These are phyloP conservation scores for Myocastor coypus DNA, from an alignment of 2,113 vertebrate species.

Conservation along the genomic window DNA sequence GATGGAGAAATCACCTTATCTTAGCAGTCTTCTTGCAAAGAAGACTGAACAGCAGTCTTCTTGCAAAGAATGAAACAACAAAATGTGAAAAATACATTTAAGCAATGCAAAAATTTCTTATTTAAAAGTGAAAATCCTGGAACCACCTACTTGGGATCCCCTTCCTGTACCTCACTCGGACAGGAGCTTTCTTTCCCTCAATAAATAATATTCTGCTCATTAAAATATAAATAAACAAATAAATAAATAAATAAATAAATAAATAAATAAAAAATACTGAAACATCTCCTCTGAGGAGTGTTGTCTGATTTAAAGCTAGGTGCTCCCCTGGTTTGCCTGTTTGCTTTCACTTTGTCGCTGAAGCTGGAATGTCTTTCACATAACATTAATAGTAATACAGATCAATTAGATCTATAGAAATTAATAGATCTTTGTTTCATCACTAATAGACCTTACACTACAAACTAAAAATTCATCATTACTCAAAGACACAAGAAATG, in stretches of 20 bases:
- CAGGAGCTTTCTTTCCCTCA: no score
- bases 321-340: neutral
- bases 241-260: neutral
- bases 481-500: neutral
- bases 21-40: neutral
- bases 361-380: neutral
- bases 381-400: neutral
- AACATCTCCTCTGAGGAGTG: neutral
- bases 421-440: neutral
- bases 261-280: neutral
- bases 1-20: neutral
- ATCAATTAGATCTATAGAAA: neutral
- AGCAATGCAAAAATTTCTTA: neutral
- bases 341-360: neutral
- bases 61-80: neutral
- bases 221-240: no score
- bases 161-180: no score
- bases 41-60: neutral
- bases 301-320: neutral
- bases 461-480: neutral
- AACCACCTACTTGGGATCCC: no score
- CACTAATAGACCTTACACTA: neutral
- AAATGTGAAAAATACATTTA: neutral
- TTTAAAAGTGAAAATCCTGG: neutral
- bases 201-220: no score